These are phyloP conservation scores for Thereva unica DNA, from an alignment of 2,888 invertebrate species.

Conservation along the genomic window DNA sequence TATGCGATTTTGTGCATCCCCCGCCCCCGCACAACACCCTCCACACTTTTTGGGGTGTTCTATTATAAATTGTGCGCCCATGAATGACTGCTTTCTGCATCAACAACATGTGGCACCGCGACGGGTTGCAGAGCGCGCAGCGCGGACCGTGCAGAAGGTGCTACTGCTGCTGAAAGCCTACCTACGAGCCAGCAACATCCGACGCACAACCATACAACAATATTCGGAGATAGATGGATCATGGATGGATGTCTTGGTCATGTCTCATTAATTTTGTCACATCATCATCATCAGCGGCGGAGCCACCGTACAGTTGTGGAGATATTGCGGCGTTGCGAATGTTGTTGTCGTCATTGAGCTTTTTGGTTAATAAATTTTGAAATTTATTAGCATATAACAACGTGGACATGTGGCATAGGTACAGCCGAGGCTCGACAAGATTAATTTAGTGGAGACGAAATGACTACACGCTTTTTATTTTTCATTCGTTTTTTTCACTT, in stretches of 20 bases:
- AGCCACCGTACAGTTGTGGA: too few species aligned
- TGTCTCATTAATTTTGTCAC: slow-evolving; percentile 44
- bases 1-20: too few species aligned
- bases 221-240: slow-evolving; percentile 29
- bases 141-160: too few species aligned
- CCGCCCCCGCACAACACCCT: too few species aligned
- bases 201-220: neutral
- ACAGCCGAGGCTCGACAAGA: too few species aligned
- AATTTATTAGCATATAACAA: slow-evolving; percentile 42
- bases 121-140: neutral
- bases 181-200: neutral
- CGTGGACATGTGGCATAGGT: slow-evolving; percentile 26
- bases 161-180: neutral
- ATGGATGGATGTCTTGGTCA: slow-evolving; percentile 40
- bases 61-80: too few species aligned
- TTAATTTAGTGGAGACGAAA: too few species aligned
- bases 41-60: too few species aligned
- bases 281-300: slow-evolving; percentile 35
- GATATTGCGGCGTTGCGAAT: too few species aligned
- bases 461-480: too few species aligned
- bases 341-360: slow-evolving; percentile 19
- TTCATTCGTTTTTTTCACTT: too few species aligned
- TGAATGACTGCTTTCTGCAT: neutral
- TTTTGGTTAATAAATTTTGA: slow-evolving; percentile 40
- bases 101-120: neutral